Evolutionary conservation across 2,797 vertebrate genomes (phyloP), one percentile per base, ranked within the genome.

Genomic region (Eospalax fontanierii): DNA sequence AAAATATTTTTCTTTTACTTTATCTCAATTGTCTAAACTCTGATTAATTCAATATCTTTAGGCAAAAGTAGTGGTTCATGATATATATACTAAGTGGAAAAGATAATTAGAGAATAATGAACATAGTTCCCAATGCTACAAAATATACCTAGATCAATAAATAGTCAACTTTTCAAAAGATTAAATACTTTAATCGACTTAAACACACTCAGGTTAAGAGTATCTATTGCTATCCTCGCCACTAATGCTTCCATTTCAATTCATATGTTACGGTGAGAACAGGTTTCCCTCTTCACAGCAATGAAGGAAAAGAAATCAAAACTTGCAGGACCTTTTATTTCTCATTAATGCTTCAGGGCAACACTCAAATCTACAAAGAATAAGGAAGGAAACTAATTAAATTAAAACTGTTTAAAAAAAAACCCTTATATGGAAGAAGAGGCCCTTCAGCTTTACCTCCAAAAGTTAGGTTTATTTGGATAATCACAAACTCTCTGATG

Each of bases 311-410:
- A 50, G 38, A 43, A 94, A 33, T 54, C 14, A 35, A 87, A 79
- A 46, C 0, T 21, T 94, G 19, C 10, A 89, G 21, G 43, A 43
- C n/a, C n/a, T 63, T 61, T 76, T 30, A 85, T 50, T 95, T 93
- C 71, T 93, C 76, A 91, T 59, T n/a, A 92, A 86, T 89, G 46
- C 46, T 6, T 50, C 11, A 50, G 46, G 46, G 46, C 11, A 97
- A 93, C 18, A 92, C 81, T 59, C n/a, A 96, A 83, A 90, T 95
- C 71, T 89, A 83, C 57, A 96, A 91, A 89, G 30, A 96, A 26
- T 71, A 87, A 86, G 16, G 87, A 73, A 94, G 63, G n/a, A 89
- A 79, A 78, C 30, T 16, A 90, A 89, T 61, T 93, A 50, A 90
- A 89, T 61, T 93, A 50, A 50, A 50, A 50, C 46, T 50, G 65